Base-by-base conservation (phyloP, 2,888 invertebrate species). In the Epinotia demarniana region DNA sequence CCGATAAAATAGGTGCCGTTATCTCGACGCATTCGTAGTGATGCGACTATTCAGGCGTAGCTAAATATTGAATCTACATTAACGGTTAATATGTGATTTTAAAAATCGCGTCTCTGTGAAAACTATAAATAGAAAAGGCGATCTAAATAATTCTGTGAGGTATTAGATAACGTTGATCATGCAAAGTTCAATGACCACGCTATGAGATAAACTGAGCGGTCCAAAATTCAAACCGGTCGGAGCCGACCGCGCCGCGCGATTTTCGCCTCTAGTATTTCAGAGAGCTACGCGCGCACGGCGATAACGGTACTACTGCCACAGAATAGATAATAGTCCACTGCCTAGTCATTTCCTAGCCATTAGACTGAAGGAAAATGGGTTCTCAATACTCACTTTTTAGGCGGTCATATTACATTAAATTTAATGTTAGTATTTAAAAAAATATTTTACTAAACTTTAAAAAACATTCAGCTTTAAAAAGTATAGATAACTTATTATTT, bases 31-130 rank as follows among this genome's bases (percentile, higher is more conserved):
- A n/a, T 68, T 57, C 39, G 62, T 63, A 46, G 46, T 13, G 55
- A 19, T 58, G 58, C 58, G 60, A 55, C 75, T 63, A 75, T 60
- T 75, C 57, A 75, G 53, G 70, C 75, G 53, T 75, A 75, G n/a
- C 75, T 39, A 60, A 69, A 72, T 58, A 46, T 53, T 6, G n/a
- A 53, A n/a, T 66, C n/a, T 33, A 66, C 75, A 60, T 75, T 23
- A 39, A 43, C 57, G 57, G 39, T 19, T 58, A 23, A 58, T 33
- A 19, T 58, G n/a, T 9, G 49, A 58, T 19, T 43, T n/a, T 12
- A 16, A 11, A 58, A 49, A 33, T 64, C 4, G 13, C 11, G 18
- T 18, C 43, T 16, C 33, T 19, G 3, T 58, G 13, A 18, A 66
- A 61, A 18, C 16, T 5, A 27, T 67, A 27, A 61, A 67, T 75